Base-by-base conservation (phyloP, 2,113 vertebrate species). In the Hystrix cristata region DNA sequence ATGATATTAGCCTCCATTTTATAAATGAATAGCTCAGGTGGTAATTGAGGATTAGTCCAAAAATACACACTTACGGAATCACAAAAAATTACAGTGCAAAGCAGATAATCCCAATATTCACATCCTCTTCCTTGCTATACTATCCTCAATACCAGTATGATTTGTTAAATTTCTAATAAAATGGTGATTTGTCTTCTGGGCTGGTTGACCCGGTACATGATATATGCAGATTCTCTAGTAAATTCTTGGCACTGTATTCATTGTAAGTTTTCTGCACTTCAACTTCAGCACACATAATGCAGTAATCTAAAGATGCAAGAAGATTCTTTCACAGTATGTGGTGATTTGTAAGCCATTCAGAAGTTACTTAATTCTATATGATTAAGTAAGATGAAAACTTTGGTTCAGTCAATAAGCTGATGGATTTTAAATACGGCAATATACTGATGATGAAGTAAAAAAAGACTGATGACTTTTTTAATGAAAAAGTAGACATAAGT, bases 401-500 rank as follows among this genome's bases (percentile, higher is more conserved):
- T 90, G 11, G 38, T 71, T 86, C 23, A 15, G 57, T 88, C 69
- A 95, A 71, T 76, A 96, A 92, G 79, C 55, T 80, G 69, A 72
- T 92, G 34, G 51, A 3, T 69, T 95, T 97, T 95, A 92, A 95
- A 95, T 90, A 96, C 16, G 29, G 51, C 76, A 82, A 95, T 89
- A 96, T 51, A 92, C 31, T 95, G 85, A 95, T 87, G 84, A 90
- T 92, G 31, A 95, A 87, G 62, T 88, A 8, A 48, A 82, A 53
- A 95, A 93, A 95, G 51, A 95, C 34, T 7, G 19, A 76, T 82
- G 31, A 38, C 46, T 86, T 84, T 90, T 67, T 94, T 89, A 95
- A 96, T 97, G 91, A 95, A 95, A 98, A 95, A 89, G 95, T 86
- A 95, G 95, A 97, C 62, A 59, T 46, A 96, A 88, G 96, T 72